These are phyloP conservation scores for Keiferia lycopersicella DNA, from an alignment of 2,888 invertebrate species.

Conservation along the genomic window DNA sequence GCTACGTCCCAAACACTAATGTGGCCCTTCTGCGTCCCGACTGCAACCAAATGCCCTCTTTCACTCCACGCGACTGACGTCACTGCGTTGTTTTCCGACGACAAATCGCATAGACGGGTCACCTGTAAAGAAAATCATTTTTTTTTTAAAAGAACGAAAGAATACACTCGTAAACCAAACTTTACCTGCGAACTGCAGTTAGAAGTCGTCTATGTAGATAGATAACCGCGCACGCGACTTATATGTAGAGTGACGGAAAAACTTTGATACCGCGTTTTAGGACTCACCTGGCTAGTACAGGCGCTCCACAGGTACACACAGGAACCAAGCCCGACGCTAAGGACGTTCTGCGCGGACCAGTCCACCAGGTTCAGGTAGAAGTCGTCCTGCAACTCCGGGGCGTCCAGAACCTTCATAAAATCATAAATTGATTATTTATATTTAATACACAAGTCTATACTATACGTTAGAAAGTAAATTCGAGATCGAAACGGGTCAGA, in stretches of 20 bases:
- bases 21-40: conserved; percentile 98
- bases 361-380: conserved; percentile 99
- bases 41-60: conserved; percentile 96
- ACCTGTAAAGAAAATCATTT: conserved; percentile 75
- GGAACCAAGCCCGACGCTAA: conserved; percentile 98
- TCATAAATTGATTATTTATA: too few relatives aligned
- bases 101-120: conserved; percentile 96
- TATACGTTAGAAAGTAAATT: too few relatives aligned
- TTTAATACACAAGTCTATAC: too few relatives aligned
- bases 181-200: too few relatives aligned
- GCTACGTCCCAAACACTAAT: conserved; percentile 99
- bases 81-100: conserved; percentile 95
- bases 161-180: too few relatives aligned
- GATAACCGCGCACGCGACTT: too few relatives aligned
- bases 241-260: too few relatives aligned
- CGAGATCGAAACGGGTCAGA: too few relatives aligned
- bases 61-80: conserved; percentile 99
- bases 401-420: conserved; percentile 86
- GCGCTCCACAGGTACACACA: conserved; percentile 99
- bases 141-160: not conserved
- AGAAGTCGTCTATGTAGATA: too few relatives aligned
- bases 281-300: conserved; percentile 93
- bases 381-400: conserved; percentile 98
- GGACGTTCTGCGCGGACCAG: conserved; percentile 99
- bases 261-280: not conserved